Percentiles rank a stretch among this genome's conserved stretches.
Evolutionary conservation across 2,797 vertebrate species (phyloP).

Genomic region (Tenualosa thibaudeaui): DNA sequence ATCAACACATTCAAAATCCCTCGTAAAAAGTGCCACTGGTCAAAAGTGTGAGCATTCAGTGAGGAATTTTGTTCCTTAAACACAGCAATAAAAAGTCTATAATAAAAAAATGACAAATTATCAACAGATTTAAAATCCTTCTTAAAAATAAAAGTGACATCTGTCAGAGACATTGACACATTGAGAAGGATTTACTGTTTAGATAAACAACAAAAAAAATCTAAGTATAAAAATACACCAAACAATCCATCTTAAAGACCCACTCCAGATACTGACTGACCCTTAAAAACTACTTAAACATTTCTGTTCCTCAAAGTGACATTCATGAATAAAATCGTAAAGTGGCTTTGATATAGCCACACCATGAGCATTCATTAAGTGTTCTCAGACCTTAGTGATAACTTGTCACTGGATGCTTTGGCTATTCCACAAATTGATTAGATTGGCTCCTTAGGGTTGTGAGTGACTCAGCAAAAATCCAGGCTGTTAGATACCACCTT

Average conservation of each 20-base stretch:
- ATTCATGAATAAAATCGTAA: no score
- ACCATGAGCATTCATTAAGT: no score
- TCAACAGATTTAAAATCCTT: conserved; percentile 10
- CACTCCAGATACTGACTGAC: no score
- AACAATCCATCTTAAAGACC: not conserved
- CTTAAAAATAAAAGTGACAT: conserved; percentile 11
- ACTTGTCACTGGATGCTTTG: no score
- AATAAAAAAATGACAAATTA: not conserved
- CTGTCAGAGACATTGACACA: not conserved
- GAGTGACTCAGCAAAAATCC: no score
- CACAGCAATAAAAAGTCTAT: not conserved
- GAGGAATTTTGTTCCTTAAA: not conserved
- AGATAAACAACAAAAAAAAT: conserved; percentile 7
- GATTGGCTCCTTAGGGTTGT: no score
- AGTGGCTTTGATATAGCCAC: no score
- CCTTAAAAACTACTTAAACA: no score
- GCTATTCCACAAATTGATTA: no score
- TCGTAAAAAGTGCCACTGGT: not conserved
- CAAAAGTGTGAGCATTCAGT: not conserved
- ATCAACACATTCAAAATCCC: not conserved
- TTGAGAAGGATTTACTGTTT: not conserved
- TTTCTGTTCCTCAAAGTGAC: no score
- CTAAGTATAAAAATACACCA: not conserved
- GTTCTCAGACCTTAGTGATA: no score
- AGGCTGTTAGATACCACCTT: no score